Percentiles rank a stretch among this genome's conserved stretches.
Conservation (phyloP, 2,113 vertebrate species). For the Clarias magur region DNA sequence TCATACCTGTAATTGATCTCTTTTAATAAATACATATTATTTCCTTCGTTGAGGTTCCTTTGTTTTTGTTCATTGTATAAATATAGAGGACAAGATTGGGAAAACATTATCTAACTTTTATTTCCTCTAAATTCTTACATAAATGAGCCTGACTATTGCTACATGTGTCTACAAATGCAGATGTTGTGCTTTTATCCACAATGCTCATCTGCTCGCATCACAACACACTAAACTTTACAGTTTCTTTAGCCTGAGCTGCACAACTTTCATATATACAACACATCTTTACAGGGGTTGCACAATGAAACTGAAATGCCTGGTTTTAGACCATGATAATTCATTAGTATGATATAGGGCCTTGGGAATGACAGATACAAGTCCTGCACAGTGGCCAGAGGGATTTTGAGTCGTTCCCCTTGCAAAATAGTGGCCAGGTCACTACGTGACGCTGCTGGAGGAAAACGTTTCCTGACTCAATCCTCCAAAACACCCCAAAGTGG, state of each 20-base stretch:
- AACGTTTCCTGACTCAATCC: too few species aligned
- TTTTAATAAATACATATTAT: background rate
- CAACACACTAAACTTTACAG: background rate
- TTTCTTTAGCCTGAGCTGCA: background rate
- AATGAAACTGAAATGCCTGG: too few species aligned
- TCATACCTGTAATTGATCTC: background rate
- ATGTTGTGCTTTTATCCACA: background rate
- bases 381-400: too few species aligned
- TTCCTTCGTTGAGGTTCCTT: background rate
- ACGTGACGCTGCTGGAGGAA: too few species aligned
- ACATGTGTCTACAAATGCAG: background rate
- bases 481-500: too few species aligned
- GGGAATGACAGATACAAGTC: too few species aligned
- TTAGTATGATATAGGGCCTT: too few species aligned
- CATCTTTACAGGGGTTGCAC: too few species aligned
- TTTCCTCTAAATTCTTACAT: background rate
- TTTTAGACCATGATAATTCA: too few species aligned
- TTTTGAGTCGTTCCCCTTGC: too few species aligned
- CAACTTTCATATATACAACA: background rate
- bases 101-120: background rate
- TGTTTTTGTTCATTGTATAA: background rate
- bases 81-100: background rate
- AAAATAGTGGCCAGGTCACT: too few species aligned
- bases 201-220: background rate
- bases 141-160: background rate